Conservation (phyloP, 2,888 invertebrate species). For the Eupelmus urozonus region DNA sequence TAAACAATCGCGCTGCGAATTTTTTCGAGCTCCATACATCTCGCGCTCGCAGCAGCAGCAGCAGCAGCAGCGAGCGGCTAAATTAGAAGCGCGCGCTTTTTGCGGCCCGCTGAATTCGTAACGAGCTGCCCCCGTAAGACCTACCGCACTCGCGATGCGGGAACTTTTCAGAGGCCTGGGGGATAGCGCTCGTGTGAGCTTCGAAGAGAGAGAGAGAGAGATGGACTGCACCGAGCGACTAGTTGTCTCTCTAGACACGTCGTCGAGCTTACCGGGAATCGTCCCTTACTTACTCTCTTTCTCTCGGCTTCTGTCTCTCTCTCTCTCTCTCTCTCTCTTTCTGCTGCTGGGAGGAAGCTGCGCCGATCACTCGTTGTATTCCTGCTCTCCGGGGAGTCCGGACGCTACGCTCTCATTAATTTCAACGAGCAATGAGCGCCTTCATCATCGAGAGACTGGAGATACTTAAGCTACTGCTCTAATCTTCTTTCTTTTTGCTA, state of each 20-base stretch:
- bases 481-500: constrained; percentile 11
- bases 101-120: constrained; percentile 19
- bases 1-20: constrained; percentile 27
- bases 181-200: background rate
- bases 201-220: background rate
- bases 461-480: constrained; percentile 45
- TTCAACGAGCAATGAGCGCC: constrained; percentile 63
- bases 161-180: constrained; percentile 13
- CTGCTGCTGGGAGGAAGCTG: constrained; percentile 43
- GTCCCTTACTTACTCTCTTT: constrained; percentile 62
- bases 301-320: constrained; percentile 64
- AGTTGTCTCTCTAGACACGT: constrained; percentile 76
- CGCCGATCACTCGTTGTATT: background rate
- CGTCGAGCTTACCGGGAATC: constrained; percentile 72
- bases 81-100: constrained; percentile 26
- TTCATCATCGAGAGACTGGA: constrained; percentile 30
- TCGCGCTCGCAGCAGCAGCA: background rate
- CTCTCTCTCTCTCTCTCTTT: constrained; percentile 64
- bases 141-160: constrained; percentile 31
- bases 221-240: constrained; percentile 43
- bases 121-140: constrained; percentile 13
- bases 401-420: constrained; percentile 69
- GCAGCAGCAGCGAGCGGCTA: too few relatives aligned
- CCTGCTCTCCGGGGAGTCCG: constrained; percentile 67
- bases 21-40: background rate